Evolutionary conservation across 2,113 vertebrate species (phyloP).

Genomic region (Sporophila hypoxantha): DNA sequence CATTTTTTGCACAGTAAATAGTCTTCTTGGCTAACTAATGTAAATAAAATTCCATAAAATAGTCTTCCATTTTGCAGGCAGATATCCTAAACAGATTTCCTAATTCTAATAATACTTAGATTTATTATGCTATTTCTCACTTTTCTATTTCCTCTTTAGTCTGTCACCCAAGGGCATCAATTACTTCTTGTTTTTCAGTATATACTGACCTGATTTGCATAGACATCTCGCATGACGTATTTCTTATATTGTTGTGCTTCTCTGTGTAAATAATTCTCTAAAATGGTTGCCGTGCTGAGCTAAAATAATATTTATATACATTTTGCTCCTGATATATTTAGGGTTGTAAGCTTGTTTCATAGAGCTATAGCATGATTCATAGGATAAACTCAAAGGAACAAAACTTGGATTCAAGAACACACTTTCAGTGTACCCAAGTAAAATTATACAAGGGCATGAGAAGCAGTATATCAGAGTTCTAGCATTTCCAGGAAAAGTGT

Average conservation of each 20-base stretch:
- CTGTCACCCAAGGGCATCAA: not conserved
- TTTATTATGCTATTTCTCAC: not conserved
- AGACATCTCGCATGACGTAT: not conserved
- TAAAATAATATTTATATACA: constrained; percentile 5
- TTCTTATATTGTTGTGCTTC: not conserved
- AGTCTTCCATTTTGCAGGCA: not conserved
- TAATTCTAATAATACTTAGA: not conserved
- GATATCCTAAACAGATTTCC: not conserved
- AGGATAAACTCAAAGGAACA: not conserved
- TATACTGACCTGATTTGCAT: not conserved
- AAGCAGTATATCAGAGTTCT: not conserved
- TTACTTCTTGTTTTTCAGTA: not conserved
- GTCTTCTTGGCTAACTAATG: not conserved
- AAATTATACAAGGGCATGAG: not conserved
- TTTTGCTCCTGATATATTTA: constrained; percentile 33
- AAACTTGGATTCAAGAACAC: not conserved
- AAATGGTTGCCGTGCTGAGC: not conserved
- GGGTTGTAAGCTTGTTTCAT: constrained; percentile 1
- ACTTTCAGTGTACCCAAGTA: not conserved
- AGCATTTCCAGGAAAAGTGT: not conserved
- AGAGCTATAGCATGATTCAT: not conserved
- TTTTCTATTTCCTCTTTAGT: not conserved
- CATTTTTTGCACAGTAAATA: not conserved
- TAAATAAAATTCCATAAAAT: not conserved
- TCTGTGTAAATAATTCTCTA: constrained; percentile 23